Base-by-base conservation (phyloP, 1,140 invertebrate species). In the Trinorchestia longiramus region DNA sequence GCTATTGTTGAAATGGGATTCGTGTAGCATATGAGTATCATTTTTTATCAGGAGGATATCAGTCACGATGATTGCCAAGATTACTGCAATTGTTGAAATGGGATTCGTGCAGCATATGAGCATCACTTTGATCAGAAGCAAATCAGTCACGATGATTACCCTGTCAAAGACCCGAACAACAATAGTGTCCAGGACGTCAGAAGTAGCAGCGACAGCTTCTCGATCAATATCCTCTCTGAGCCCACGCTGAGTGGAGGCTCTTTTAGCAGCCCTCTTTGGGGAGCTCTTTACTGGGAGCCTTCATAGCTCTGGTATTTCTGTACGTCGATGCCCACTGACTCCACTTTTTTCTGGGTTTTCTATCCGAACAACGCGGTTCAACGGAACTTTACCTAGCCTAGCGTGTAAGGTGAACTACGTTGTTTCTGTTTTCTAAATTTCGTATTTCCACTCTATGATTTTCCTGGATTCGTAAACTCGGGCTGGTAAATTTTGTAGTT, bases 181-280 rank as follows among this genome's bases (percentile, higher is more conserved):
- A 94, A 94, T 94, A 43, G 92, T 47, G 92, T 94, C 92, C 41
- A 28, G 36, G 40, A 45, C 92, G 92, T 94, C 92, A 94, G 92
- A 45, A 45, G 92, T 94, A 94, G 43, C 92, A 94, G 92, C 92
- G 43, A 45, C 92, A 47, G 92, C 92, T 45, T 47, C 92, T 45
- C 92, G 92, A 94, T 94, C 92, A 94, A 94, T 94, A 94, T 43
- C 41, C 44, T 47, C 43, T 42, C 43, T 45, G 92, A 1, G 43
- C 43, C 88, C 23, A 11, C 92, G 44, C 92, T 44, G 92, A 40
- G 43, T 94, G 41, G 43, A 90, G 41, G 41, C 92, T 94, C 92
- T 43, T 94, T 94, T 94, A 15, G 44, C 43, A 42, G 92, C 92
- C 62, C 92, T 94, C 92, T 94, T 94, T 47, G 92, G 19, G 28